phyloP scores from a whole-genome alignment of 1,140 invertebrate species.

The Drosophila hydei region DNA sequence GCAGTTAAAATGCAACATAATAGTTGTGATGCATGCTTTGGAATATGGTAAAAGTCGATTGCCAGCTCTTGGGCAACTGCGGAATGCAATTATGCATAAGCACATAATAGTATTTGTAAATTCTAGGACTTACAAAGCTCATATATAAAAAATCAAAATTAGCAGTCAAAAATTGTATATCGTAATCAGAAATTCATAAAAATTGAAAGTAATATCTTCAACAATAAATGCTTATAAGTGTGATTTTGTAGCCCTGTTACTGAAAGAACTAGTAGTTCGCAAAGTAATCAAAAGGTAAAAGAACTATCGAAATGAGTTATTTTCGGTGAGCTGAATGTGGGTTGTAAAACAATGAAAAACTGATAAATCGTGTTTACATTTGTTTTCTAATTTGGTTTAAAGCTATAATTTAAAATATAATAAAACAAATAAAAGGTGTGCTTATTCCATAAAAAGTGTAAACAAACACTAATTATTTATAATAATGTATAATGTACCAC shows the following conservation, averaged over 20 bases:
- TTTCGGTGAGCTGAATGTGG: conserved; percentile 71
- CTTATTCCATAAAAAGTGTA: conserved; percentile 52
- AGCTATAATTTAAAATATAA: conserved; percentile 72
- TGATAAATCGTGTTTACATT: conserved; percentile 77
- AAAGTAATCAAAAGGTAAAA: conserved; percentile 16
- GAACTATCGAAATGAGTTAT: conserved; percentile 63
- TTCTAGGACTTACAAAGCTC: no score
- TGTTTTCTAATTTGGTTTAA: conserved; percentile 80
- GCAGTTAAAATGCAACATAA: no score
- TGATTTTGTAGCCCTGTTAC: neutral
- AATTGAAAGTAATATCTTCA: no score
- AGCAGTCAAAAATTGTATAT: no score
- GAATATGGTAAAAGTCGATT: no score
- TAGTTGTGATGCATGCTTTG: no score
- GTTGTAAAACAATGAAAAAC: conserved; percentile 79
- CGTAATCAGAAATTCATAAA: no score
- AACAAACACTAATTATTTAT: conserved; percentile 43
- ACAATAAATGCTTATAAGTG: no score
- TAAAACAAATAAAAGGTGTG: conserved; percentile 36
- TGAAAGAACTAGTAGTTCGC: conserved; percentile 42
- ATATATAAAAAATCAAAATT: no score
- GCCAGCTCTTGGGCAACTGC: no score
- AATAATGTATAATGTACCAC: conserved; percentile 86
- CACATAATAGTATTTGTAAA: no score
- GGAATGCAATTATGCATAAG: no score